Conservation (phyloP, 2,888 invertebrate genomes). For the Tiliacea citrago region DNA sequence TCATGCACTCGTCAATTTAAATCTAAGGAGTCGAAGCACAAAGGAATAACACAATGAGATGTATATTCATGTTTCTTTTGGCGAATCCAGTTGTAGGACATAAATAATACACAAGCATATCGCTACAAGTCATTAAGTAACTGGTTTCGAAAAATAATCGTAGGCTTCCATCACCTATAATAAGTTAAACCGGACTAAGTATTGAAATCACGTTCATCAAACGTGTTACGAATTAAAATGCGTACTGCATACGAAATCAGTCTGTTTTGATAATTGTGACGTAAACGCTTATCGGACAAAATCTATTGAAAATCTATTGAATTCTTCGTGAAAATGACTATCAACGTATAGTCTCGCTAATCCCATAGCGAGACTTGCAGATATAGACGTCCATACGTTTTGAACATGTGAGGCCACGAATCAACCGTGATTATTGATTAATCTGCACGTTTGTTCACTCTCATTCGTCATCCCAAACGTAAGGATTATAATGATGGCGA, state of each 20-base stretch:
- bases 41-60: conserved; percentile 42
- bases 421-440: conserved; percentile 31
- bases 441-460: conserved; percentile 6
- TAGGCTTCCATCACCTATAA: conserved; percentile 13
- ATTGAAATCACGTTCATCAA: conserved; percentile 47
- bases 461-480: background rate
- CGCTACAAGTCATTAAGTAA: conserved; percentile 39
- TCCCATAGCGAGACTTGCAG: background rate
- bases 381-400: conserved; percentile 6
- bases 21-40: conserved; percentile 32
- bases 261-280: conserved; percentile 16
- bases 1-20: conserved; percentile 47
- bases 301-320: conserved; percentile 12
- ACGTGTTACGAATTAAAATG: conserved; percentile 38
- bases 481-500: conserved; percentile 6
- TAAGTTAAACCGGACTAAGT: conserved; percentile 23
- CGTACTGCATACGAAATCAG: conserved; percentile 32
- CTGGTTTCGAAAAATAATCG: conserved; percentile 36
- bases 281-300: conserved; percentile 42
- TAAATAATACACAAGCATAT: conserved; percentile 45
- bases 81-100: conserved; percentile 29
- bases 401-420: conserved; percentile 21
- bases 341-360: background rate
- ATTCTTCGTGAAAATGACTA: conserved; percentile 4
- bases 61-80: conserved; percentile 32